These are phyloP conservation scores for Berghia stephanieae DNA, from an alignment of 1,140 invertebrate genomes.

Conservation along the genomic window DNA sequence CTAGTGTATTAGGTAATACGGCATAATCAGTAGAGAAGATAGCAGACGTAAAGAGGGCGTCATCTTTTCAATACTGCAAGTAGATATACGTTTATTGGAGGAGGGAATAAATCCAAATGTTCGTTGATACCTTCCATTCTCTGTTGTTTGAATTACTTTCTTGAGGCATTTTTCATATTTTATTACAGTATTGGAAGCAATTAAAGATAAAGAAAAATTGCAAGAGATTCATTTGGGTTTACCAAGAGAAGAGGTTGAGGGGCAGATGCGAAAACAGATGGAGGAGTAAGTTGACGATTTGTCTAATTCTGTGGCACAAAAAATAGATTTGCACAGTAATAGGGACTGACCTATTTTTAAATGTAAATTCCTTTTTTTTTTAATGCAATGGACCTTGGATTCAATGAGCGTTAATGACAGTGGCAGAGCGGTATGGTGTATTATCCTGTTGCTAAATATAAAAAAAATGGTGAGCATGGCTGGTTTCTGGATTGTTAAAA, in stretches of 20 bases:
- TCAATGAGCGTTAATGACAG: too few relatives aligned
- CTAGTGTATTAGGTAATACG: background rate
- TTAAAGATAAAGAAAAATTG: conserved; percentile 50
- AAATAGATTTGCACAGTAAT: too few relatives aligned
- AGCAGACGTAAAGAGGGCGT: background rate
- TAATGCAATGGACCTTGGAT: too few relatives aligned
- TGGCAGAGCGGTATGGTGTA: too few relatives aligned
- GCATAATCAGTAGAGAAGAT: background rate
- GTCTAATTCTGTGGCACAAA: too few relatives aligned
- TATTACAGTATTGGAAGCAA: conserved; percentile 51
- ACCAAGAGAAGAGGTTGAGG: conserved; percentile 52
- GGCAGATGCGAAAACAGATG: conserved; percentile 54
- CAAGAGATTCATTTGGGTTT: conserved; percentile 57
- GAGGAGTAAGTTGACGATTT: conserved; percentile 60
- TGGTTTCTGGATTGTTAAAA: too few relatives aligned
- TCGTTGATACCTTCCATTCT: background rate
- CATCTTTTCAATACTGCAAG: background rate
- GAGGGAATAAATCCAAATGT: background rate
- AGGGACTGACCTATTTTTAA: too few relatives aligned
- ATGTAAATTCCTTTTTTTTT: too few relatives aligned
- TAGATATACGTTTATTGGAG: background rate
- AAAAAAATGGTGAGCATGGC: too few relatives aligned
- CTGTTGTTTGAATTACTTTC: background rate
- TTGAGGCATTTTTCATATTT: background rate
- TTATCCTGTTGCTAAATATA: too few relatives aligned